Evolutionary conservation across 2,888 invertebrate species (phyloP).

Genomic region (Heliconius hortense): DNA sequence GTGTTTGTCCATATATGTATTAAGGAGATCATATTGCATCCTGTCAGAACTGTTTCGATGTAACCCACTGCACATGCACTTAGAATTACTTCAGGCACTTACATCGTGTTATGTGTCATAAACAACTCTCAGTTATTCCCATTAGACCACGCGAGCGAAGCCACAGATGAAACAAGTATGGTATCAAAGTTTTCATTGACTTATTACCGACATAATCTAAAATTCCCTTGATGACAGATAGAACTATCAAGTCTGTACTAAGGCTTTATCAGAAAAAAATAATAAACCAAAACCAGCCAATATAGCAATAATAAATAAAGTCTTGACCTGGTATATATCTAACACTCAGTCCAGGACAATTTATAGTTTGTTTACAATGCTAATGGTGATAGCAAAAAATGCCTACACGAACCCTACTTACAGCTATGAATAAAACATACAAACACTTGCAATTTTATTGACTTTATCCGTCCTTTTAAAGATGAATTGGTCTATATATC

Average conservation of each 20-base stretch:
- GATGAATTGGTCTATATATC: slow-evolving; percentile 10
- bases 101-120: too few relatives aligned
- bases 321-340: background rate
- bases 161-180: too few relatives aligned
- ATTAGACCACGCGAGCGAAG: too few relatives aligned
- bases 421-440: slow-evolving; percentile 31
- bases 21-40: too few relatives aligned
- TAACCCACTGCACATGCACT: too few relatives aligned
- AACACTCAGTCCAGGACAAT: background rate
- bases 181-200: background rate
- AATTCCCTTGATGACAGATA: background rate
- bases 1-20: too few relatives aligned
- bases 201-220: background rate
- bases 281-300: background rate
- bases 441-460: slow-evolving; percentile 20
- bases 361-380: slow-evolving; percentile 22
- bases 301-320: background rate
- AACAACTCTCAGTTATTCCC: too few relatives aligned
- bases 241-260: background rate
- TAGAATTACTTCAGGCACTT: too few relatives aligned
- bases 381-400: slow-evolving; percentile 8
- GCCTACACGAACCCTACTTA: slow-evolving; percentile 26
- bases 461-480: slow-evolving; percentile 1
- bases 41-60: too few relatives aligned
- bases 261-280: background rate